Conservation (phyloP, 1,140 invertebrate species). For the Cydia pomonella region DNA sequence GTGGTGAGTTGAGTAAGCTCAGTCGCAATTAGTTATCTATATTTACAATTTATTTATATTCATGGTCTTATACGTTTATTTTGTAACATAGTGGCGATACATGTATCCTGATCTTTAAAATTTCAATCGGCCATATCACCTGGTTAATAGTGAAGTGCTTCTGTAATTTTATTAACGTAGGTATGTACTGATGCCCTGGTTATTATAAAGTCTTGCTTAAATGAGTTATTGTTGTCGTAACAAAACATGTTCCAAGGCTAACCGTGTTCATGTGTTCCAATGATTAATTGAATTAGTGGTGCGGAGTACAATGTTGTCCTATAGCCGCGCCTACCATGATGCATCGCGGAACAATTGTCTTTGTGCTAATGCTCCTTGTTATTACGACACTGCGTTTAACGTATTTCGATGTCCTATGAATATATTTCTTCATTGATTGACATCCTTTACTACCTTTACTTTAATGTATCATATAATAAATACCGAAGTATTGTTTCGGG, state of each 20-base stretch:
- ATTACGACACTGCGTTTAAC: conserved; percentile 19
- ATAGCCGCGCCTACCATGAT: conserved; percentile 12
- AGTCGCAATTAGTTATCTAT: conserved; percentile 30
- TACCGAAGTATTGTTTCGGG: no score
- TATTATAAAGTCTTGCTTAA: conserved; percentile 17
- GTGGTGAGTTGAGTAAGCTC: conserved; percentile 18
- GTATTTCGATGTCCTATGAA: no score
- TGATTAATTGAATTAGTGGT: conserved; percentile 20
- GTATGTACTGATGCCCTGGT: conserved; percentile 18
- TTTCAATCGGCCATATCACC: neutral
- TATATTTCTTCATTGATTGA: neutral
- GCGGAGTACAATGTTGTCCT: neutral
- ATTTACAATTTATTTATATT: conserved; percentile 13
- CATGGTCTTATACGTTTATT: conserved; percentile 13
- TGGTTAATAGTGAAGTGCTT: neutral
- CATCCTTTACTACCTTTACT: neutral
- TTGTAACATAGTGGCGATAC: neutral
- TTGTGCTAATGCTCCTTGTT: conserved; percentile 18
- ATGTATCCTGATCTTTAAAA: neutral
- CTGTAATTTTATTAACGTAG: conserved; percentile 27
- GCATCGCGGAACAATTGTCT: conserved; percentile 26
- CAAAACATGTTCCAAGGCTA: conserved; percentile 13
- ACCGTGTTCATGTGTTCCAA: conserved; percentile 20
- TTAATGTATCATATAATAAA: no score
- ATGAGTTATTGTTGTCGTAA: conserved; percentile 30